A percentile compares a stretch with the other conserved stretches of the same genome.
Conservation (phyloP, 2,888 invertebrate species). For the Apomyelois bistriatella region DNA sequence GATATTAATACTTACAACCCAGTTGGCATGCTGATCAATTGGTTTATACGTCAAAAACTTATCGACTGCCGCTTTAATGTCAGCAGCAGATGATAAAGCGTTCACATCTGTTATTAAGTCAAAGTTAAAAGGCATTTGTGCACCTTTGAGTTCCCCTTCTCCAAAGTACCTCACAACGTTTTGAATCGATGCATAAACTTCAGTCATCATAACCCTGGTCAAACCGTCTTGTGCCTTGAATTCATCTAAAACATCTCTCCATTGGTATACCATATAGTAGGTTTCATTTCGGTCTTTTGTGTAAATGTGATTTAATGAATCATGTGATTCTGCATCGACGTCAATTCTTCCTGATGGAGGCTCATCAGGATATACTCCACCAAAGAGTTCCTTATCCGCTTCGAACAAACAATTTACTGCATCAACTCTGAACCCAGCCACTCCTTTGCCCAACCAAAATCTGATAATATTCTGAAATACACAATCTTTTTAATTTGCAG, state of each 20-base stretch:
- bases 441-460: conserved; percentile 91
- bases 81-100: conserved; percentile 78
- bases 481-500: no score
- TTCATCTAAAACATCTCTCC: conserved; percentile 82
- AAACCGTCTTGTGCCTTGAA: conserved; percentile 66
- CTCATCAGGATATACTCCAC: conserved; percentile 77
- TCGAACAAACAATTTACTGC: conserved; percentile 85
- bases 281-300: conserved; percentile 82
- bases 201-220: conserved; percentile 86
- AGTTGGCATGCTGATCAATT: conserved; percentile 81
- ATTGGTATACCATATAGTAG: conserved; percentile 82
- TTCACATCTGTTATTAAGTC: conserved; percentile 83
- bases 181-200: conserved; percentile 83
- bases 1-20: conserved; percentile 84
- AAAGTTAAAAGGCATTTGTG: conserved; percentile 90
- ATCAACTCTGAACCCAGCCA: conserved; percentile 93
- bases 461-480: conserved; percentile 80
- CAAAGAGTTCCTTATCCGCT: conserved; percentile 62
- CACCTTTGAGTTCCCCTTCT: conserved; percentile 75
- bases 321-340: conserved; percentile 70
- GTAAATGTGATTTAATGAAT: conserved; percentile 81
- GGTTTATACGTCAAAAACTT: conserved; percentile 84
- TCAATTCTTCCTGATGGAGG: conserved; percentile 65
- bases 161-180: conserved; percentile 84
- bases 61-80: conserved; percentile 81